Base-by-base conservation (phyloP, 2,888 invertebrate genomes). In the Alcis repandata region DNA sequence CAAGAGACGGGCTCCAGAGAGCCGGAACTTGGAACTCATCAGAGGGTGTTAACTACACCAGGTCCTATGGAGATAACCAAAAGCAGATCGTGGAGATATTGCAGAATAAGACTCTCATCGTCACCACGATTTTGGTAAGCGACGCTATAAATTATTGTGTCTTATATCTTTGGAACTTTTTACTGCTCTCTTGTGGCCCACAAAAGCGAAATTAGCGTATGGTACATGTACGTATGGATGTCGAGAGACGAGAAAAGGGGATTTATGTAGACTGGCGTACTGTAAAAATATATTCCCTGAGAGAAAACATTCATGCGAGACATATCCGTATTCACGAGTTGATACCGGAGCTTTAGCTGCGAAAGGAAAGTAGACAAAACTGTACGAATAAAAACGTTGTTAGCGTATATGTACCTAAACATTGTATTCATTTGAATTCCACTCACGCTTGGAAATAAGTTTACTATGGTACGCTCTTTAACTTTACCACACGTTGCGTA, bases 1-100 rank as follows among this genome's bases (percentile, higher is more conserved):
- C 96, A 59, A 96, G 97, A 75, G 96, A 96, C 64, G 98, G 98
- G 0, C 92, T 98, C 58, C 95, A 96, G 80, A 97, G 97, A 88
- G 97, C 98, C 67, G 98, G 98, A 43, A 96, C 95, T 38, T 98
- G 98, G 98, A 98, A 97, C 84, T 97, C 97, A 7, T 97, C 97
- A 0, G 96, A 96, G 78, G 97, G 97, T 17, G 96, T 98, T 20
- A 98, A 97, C 88, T 98, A 98, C 80, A 98, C 98, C 0, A 94
- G 97, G 69, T 97, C 97, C 9, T 97, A 96, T 77, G 96, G 96
- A 19, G 98, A 98, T 79, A 97, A 96, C 65, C 97, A 97, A 82
- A 96, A 96, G 61, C 97, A 97, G 85, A 97, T 98, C 73, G 98
- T 97, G 40, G 97, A 97, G 82, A 98, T 97, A 81, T 92, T 98